These are phyloP conservation scores for Catocala nupta DNA, from an alignment of 2,888 invertebrate species.

Conservation along the genomic window DNA sequence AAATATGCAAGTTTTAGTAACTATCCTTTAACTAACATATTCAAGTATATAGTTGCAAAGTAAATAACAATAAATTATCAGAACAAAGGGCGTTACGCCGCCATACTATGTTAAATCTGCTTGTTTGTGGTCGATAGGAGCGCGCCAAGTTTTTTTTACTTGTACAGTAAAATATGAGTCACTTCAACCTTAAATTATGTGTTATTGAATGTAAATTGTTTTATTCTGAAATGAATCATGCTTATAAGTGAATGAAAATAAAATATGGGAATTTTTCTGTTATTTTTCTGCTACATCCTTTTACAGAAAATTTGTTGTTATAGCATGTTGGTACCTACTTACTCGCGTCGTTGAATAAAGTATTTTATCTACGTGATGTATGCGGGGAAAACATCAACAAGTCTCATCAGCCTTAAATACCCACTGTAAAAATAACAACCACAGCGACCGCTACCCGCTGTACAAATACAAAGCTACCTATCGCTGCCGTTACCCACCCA, in stretches of 20 bases:
- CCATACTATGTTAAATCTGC: slow-evolving; percentile 57
- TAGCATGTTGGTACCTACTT: no score
- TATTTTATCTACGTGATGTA: no score
- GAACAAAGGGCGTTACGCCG: slow-evolving; percentile 67
- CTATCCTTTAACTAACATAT: slow-evolving; percentile 75
- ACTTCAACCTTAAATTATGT: slow-evolving; percentile 85
- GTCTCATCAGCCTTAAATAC: no score
- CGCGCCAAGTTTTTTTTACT: slow-evolving; percentile 53
- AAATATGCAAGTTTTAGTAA: slow-evolving; percentile 59
- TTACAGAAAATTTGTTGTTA: no score
- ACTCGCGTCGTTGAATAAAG: no score
- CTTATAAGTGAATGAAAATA: slow-evolving; percentile 87
- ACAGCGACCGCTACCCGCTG: no score
- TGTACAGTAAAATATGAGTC: slow-evolving; percentile 85
- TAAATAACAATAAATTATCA: slow-evolving; percentile 57
- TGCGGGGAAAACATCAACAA: no score
- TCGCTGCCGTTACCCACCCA: no score
- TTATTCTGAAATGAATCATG: slow-evolving; percentile 85
- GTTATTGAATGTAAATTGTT: slow-evolving; percentile 86
- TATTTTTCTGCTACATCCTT: slow-evolving; percentile 65
- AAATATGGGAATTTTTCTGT: slow-evolving; percentile 84
- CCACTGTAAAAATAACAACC: no score
- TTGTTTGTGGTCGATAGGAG: slow-evolving; percentile 51
- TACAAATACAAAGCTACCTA: no score
- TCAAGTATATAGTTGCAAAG: slow-evolving; percentile 68